A percentile compares a stretch with the other conserved stretches of the same genome.
phyloP scores from a whole-genome alignment of 2,113 vertebrate genomes.

The Craseonycteris thonglongyai region DNA sequence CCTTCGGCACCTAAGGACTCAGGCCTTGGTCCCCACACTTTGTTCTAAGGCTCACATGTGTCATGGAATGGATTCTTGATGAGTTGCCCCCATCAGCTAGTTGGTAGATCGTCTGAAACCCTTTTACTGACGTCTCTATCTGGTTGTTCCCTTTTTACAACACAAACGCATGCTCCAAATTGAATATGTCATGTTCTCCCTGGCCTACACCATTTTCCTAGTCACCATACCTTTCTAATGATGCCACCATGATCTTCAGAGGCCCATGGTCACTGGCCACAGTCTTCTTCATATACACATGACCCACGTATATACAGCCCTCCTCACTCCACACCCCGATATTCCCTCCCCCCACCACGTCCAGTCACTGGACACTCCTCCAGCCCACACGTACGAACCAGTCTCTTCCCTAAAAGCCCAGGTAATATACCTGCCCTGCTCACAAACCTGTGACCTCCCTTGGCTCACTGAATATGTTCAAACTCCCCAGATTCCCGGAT shows the following conservation, averaged over 20 bases:
- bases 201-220: not conserved
- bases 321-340: not conserved
- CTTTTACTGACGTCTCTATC: not conserved
- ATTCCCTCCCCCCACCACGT: not conserved
- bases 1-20: not conserved
- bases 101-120: not conserved
- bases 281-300: no score
- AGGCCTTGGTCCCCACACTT: rapidly evolving
- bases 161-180: not conserved
- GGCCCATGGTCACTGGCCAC: not conserved
- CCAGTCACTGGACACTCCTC: not conserved
- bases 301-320: not conserved
- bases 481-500: not conserved
- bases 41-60: not conserved
- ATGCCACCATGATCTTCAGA: not conserved
- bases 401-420: not conserved
- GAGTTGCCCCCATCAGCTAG: no score
- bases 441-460: not conserved
- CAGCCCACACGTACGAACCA: not conserved
- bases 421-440: not conserved
- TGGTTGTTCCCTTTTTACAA: not conserved
- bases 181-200: no score
- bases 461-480: no score
- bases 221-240: not conserved
- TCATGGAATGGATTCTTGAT: not conserved